These are phyloP conservation scores for Drosophila sucinea DNA, from an alignment of 1,140 invertebrate genomes.

Conservation along the genomic window DNA sequence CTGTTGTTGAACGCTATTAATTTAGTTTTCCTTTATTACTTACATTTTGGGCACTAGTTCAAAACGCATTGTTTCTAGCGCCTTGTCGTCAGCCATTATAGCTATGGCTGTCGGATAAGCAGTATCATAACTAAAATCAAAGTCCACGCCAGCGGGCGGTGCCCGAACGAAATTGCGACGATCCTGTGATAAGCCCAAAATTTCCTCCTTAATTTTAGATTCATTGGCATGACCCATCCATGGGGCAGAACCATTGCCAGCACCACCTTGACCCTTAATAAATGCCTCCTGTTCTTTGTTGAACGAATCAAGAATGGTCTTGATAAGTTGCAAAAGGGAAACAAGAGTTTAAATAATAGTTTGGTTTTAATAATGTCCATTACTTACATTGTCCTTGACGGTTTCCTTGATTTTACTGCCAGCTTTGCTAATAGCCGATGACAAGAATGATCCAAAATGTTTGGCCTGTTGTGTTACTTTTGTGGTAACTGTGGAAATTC, in stretches of 20 bases:
- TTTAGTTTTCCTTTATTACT: constrained; percentile 79
- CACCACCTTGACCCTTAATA: constrained; percentile 92
- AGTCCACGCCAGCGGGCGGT: constrained; percentile 97
- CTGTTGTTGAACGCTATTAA: not conserved
- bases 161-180: constrained; percentile 98
- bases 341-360: not conserved
- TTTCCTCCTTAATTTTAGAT: constrained; percentile 95
- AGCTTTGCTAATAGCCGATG: constrained; percentile 95
- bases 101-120: constrained; percentile 96
- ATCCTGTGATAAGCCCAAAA: constrained; percentile 97
- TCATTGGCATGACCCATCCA: constrained; percentile 96
- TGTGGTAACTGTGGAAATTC: constrained; percentile 88
- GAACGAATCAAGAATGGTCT: constrained; percentile 97
- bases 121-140: constrained; percentile 96
- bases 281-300: constrained; percentile 98
- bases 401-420: constrained; percentile 97
- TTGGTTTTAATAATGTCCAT: not conserved
- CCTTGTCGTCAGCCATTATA: constrained; percentile 96
- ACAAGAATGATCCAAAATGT: constrained; percentile 95
- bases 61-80: constrained; percentile 98
- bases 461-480: constrained; percentile 96
- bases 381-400: constrained; percentile 97
- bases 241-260: constrained; percentile 91
- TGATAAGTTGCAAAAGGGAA: constrained; percentile 66
- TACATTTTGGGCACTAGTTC: constrained; percentile 99